A percentile compares a stretch with the other conserved stretches of the same genome.
Conservation (phyloP, 2,797 vertebrate species). For the Protosalanx chinensis region DNA sequence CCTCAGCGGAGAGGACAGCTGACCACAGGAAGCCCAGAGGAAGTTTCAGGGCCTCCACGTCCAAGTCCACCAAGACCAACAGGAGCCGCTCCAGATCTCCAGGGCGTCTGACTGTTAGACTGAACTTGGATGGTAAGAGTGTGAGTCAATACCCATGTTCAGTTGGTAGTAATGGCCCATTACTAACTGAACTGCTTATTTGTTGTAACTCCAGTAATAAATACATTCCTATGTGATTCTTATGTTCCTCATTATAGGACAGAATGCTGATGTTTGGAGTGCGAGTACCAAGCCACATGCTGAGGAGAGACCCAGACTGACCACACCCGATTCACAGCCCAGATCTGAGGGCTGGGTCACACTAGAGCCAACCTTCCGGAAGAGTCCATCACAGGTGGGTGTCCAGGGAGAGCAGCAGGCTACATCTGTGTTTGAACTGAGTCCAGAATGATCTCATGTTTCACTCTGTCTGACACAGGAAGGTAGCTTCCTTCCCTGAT, state of each 20-base stretch:
- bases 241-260: constrained; percentile 64
- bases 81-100: constrained; percentile 71
- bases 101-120: constrained; percentile 57
- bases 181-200: too few species aligned
- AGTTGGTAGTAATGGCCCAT: background rate
- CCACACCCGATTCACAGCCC: constrained; percentile 24
- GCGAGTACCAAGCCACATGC: constrained; percentile 71
- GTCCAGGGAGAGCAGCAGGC: constrained; percentile 1
- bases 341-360: constrained; percentile 52
- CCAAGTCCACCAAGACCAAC: constrained; percentile 40
- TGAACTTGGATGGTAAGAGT: constrained; percentile 77
- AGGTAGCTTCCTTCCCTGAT: too few species aligned
- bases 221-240: background rate
- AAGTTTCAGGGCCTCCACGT: constrained; percentile 34
- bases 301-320: constrained; percentile 50
- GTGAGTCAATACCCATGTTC: background rate
- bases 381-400: constrained; percentile 63
- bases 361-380: constrained; percentile 32
- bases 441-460: background rate
- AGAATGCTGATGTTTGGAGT: constrained; percentile 75
- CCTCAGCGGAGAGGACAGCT: constrained; percentile 19
- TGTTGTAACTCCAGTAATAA: background rate
- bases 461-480: too few species aligned
- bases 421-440: background rate
- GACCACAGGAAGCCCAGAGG: constrained; percentile 51